Base-by-base conservation (phyloP, 2,113 vertebrate genomes). In the Hylia prasina region DNA sequence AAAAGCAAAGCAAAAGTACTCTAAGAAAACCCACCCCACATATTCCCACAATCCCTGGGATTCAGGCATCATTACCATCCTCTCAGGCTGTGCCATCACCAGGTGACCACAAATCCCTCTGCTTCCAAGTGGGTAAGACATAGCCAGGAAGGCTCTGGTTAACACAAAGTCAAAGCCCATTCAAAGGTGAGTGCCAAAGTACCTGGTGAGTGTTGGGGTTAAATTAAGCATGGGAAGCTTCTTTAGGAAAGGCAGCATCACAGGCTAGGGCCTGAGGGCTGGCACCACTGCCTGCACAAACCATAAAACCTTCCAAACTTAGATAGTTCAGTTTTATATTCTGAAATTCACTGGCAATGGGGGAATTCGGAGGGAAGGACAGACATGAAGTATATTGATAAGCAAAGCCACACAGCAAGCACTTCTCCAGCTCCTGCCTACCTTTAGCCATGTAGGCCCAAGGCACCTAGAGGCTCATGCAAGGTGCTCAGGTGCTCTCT, bases 1-100 rank as follows among this genome's bases (percentile, higher is more conserved):
- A 44, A 91, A 79, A 5, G 16, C 39, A 54, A 88, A 72, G 10
- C 7, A 68, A 82, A 82, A 65, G 40, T 47, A 47, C n/a, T 12
- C 17, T 1, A 2, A 64, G 51, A 61, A 71, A 82, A 79, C 6
- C 53, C 79, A 9, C 11, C 21, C 37, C 1, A 0, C 8, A 9
- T 10, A 35, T 47, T 68, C 23, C 27, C 27, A 30, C 11, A 66
- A 17, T 33, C 8, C 42, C 48, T 4, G 11, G 19, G 40, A 71
- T 57, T 44, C 58, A 45, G 48, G 27, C 0, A 2, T 25, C 28
- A 39, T 23, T 1, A 0, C 9, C 31, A 8, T 45, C 18, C n/a
- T 68, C 11, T 37, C 64, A 48, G 56, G 37, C 45, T 77, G 47
- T 45, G 64, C 22, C 31, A 39, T 56, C 44, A 47, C 24, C 39